These are phyloP conservation scores for Bombus huntii DNA, from an alignment of 1,140 invertebrate genomes.

Conservation along the genomic window DNA sequence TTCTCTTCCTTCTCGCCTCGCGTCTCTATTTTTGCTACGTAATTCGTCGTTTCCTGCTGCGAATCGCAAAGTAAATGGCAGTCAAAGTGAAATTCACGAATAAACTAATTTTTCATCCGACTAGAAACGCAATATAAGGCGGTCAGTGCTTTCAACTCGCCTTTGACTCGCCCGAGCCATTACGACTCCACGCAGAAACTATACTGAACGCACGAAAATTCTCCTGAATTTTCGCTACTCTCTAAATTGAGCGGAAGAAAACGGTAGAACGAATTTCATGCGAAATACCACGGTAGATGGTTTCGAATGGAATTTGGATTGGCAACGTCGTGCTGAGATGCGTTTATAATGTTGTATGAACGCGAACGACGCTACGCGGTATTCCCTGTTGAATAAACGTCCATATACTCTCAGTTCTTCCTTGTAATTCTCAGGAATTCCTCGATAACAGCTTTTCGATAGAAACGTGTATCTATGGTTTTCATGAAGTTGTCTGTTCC, in stretches of 20 bases:
- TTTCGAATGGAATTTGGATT: conserved; percentile 10
- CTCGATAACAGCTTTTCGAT: not conserved
- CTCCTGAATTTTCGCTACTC: not conserved
- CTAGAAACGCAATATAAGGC: too few relatives aligned
- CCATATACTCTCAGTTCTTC: not conserved
- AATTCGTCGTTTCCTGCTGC: not conserved
- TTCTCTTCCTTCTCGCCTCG: too few relatives aligned
- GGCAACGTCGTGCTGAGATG: not conserved
- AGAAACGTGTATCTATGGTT: conserved; percentile 2
- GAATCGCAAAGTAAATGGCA: not conserved
- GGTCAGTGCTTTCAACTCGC: not conserved
- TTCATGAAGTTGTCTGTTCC: not conserved
- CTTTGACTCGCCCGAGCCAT: not conserved
- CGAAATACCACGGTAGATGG: not conserved
- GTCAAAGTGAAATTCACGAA: too few relatives aligned
- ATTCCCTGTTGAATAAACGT: not conserved
- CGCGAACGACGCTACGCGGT: not conserved
- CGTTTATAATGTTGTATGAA: conserved; percentile 4
- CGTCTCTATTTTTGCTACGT: not conserved
- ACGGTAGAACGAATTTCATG: not conserved
- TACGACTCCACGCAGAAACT: too few relatives aligned
- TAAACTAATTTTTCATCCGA: conserved; percentile 21
- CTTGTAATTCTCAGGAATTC: not conserved
- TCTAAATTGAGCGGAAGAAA: not conserved
- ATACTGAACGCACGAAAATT: not conserved